phyloP scores from a whole-genome alignment of 2,113 vertebrate species.

The Arizona elegans region DNA sequence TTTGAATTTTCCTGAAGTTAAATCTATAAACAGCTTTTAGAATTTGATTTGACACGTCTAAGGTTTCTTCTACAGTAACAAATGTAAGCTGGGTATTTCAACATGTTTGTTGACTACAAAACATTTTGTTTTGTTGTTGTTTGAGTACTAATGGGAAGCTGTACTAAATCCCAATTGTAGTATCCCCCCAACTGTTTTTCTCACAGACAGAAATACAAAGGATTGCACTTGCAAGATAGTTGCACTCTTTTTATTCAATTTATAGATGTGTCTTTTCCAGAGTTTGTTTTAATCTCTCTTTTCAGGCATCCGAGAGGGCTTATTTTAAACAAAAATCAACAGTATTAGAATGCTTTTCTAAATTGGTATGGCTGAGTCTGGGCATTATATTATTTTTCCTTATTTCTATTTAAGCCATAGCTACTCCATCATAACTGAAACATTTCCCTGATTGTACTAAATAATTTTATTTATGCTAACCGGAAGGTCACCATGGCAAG shows the following conservation, averaged over 20 bases:
- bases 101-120: background rate
- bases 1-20: background rate
- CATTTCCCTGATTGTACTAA: background rate
- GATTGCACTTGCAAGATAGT: background rate
- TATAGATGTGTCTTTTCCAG: background rate
- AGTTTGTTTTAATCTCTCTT: background rate
- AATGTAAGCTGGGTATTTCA: background rate
- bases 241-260: background rate
- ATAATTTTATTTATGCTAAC: background rate
- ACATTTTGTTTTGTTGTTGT: background rate
- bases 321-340: background rate
- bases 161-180: background rate
- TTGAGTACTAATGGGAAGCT: background rate
- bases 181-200: background rate
- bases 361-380: background rate
- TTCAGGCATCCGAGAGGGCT: background rate
- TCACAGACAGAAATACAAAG: background rate
- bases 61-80: background rate
- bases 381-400: background rate
- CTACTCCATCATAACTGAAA: background rate
- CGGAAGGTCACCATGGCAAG: background rate
- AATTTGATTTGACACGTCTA: background rate
- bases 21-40: background rate
- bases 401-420: background rate
- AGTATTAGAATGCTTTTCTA: background rate